Evolutionary conservation across 2,888 invertebrate genomes (phyloP), one percentile per base, ranked within the genome.

Genomic region (Himalopsyche kuldschensis): DNA sequence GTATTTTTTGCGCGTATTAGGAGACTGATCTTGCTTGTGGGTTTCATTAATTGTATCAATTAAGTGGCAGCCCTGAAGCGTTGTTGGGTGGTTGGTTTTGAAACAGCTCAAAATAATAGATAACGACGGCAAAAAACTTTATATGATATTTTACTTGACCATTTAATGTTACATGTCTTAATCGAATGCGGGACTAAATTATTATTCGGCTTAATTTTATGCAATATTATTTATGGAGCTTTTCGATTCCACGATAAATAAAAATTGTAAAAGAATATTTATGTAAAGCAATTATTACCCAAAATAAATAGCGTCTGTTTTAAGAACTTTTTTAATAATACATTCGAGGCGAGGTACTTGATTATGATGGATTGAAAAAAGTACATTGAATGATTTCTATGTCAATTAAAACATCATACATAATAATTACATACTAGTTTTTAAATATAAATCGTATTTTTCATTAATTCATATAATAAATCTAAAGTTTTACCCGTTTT

Each of bases 41-140:
- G 10, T 35, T 24, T 8, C 35, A 10, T 8, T 1, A 35, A 8
- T 6, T 35, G 5, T 6, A 41, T 3, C 2, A 41, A 41, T 15
- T 41, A 6, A 27, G 69, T 30, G 69, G 27, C 69, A 69, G 15
- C 69, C 69, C 69, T 69, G 69, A 8, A 30, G 15, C 2, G 30
- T 69, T 27, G 69, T 27, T 69, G 30, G 69, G 30, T 69, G 11
- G 69, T 69, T 69, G 69, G 30, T 69, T 69, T 10, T 27, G n/a
- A 32, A 76, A 24, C 35, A 76, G 76, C 75, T 27, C 69, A 69
- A 69, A 69, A 47, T 75, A 78, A 82, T 78, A 55, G 83, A 81
- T 84, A 84, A 84, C 78, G 75, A 46, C 81, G 83, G 83, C 81
- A 81, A 84, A 81, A 84, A 84, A 84, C n/a, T 84, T 81, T 84